Base-by-base conservation (phyloP, 2,113 vertebrate species). In the Rhizomys pruinosus region DNA sequence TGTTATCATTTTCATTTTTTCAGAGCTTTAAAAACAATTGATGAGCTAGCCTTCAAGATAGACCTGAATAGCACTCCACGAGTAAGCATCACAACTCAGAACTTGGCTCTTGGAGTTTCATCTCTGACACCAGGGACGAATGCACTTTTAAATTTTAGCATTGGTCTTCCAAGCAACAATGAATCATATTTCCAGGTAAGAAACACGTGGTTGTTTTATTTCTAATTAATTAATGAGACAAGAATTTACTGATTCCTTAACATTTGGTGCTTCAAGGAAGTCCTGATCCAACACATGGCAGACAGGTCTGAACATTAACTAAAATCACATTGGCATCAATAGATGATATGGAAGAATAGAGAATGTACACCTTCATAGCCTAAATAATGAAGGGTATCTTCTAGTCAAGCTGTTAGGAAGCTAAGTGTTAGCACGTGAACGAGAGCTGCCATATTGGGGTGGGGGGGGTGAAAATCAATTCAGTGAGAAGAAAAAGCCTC, bases 11-110 rank as follows among this genome's bases (percentile, higher is more conserved):
- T 74, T 97, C 81, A 91, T 97, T 37, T 63, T 94, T 97, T 97
- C 96, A 99, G 99, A 89, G 99, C 99, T 95, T 97, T 99, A 91
- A 99, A 98, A 98, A 99, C 99, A 3, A 98, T 99, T 47, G 99
- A 99, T 79, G 98, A 99, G 76, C 95, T 99, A 97, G 98, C 99
- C 61, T 98, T 99, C 97, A 99, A 99, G 98, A 98, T 99, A 59
- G 98, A 99, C 95, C 97, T 98, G 77, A 99, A 98, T 69, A 96
- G 98, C 32, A 99, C 98, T n/a, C 94, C 98, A 0, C 99, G 97
- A 2, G 97, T 99, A 97, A 99, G 97, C 92, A 99, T 99, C 97
- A 98, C 98, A 59, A 99, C 99, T 94, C 97, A 94, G 95, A 98
- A 99, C 92, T 97, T 99, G 0, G 99, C 99, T 27, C 93, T 99